phyloP scores from a whole-genome alignment of 2,888 invertebrate genomes.

The Protonemura montana region DNA sequence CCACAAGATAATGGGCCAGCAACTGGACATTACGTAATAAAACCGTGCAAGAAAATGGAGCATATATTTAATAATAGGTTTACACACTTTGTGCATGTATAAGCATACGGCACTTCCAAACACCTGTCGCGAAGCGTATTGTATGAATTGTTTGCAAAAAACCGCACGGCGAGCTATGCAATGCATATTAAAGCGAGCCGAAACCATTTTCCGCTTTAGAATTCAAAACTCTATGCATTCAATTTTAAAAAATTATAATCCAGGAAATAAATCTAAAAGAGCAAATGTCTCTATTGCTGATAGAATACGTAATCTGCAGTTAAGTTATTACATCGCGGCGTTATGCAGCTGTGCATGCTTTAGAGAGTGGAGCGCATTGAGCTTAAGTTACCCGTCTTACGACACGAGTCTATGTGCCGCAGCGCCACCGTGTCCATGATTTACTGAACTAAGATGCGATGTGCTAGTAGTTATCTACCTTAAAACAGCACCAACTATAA shows the following conservation, averaged over 20 bases:
- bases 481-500: background rate
- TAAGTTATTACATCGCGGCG: background rate
- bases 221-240: conserved; percentile 28
- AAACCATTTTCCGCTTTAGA: conserved; percentile 20
- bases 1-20: conserved; percentile 37
- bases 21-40: conserved; percentile 32
- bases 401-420: background rate
- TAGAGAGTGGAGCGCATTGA: background rate
- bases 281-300: conserved; percentile 5
- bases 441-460: background rate
- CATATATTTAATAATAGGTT: conserved; percentile 27
- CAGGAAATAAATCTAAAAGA: conserved; percentile 28
- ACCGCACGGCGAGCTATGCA: conserved; percentile 9
- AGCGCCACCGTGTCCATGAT: background rate
- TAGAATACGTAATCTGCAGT: conserved; percentile 31
- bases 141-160: conserved; percentile 34
- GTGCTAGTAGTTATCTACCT: conserved; percentile 7
- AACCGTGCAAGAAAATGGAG: conserved; percentile 29
- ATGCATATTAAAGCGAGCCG: conserved; percentile 36
- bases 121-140: conserved; percentile 35
- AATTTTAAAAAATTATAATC: conserved; percentile 30
- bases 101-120: conserved; percentile 23
- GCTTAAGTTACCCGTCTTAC: background rate
- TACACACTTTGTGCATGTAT: conserved; percentile 38
- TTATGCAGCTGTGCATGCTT: background rate